phyloP scores from a whole-genome alignment of 2,113 vertebrate species.

The Dipodomys stephensi region DNA sequence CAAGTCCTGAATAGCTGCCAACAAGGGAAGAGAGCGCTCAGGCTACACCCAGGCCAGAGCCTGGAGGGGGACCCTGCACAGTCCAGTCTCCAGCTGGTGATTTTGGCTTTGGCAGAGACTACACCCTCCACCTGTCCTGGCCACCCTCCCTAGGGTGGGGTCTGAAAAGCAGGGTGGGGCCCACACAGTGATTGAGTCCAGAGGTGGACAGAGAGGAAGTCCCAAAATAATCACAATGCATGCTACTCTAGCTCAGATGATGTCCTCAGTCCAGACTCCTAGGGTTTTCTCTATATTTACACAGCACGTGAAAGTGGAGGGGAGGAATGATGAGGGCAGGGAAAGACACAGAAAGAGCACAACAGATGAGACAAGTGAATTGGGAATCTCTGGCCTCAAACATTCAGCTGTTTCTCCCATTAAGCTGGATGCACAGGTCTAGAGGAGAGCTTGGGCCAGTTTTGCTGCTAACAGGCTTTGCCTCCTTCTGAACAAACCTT shows the following conservation, averaged over 20 bases:
- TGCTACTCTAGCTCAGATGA: not conserved
- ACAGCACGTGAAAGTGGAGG: too few species aligned
- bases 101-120: not conserved
- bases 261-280: not conserved
- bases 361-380: not conserved
- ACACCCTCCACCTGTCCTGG: not conserved
- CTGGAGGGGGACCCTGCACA: not conserved
- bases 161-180: not conserved
- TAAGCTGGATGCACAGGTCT: not conserved
- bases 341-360: not conserved
- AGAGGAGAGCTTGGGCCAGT: not conserved
- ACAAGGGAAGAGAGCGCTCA: not conserved
- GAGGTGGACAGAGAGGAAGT: slow-evolving; percentile 17
- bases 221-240: not conserved
- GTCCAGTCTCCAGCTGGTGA: not conserved
- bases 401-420: not conserved
- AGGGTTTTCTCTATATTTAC: not conserved
- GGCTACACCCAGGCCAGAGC: not conserved
- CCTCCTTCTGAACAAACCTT: not conserved
- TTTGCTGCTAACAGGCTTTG: not conserved
- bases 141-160: not conserved
- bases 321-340: not conserved
- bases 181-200: not conserved
- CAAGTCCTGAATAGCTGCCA: not conserved
- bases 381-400: not conserved